Conservation (phyloP, 2,113 vertebrate genomes). For the Podocnemis expansa region DNA sequence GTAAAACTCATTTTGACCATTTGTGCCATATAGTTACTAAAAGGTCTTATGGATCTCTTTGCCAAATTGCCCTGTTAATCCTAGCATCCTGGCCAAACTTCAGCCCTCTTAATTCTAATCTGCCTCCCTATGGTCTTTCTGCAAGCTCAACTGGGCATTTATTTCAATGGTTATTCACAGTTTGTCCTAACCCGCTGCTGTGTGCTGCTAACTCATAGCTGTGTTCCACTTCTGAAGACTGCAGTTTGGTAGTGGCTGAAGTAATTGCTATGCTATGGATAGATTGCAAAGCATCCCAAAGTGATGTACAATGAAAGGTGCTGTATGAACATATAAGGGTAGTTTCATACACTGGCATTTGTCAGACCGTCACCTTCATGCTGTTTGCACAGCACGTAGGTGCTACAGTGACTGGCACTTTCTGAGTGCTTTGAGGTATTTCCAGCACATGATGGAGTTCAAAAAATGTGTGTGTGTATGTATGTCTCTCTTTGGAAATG, state of each 20-base stretch:
- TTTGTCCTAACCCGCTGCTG: background rate
- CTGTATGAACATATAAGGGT: fast-evolving
- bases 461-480: background rate
- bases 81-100: fast-evolving
- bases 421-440: background rate
- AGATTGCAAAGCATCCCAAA: background rate
- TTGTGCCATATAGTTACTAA: fast-evolving
- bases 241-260: background rate
- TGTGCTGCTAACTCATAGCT: background rate
- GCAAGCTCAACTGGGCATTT: background rate
- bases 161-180: background rate
- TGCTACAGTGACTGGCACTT: background rate
- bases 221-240: background rate
- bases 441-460: background rate
- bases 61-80: fast-evolving
- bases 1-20: background rate
- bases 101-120: fast-evolving
- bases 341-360: background rate
- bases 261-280: background rate
- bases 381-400: background rate
- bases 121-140: background rate
- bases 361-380: background rate
- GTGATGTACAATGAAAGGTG: background rate
- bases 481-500: background rate
- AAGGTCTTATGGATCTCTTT: background rate